phyloP scores from a whole-genome alignment of 2,797 vertebrate species.

The Danio albolineatus region DNA sequence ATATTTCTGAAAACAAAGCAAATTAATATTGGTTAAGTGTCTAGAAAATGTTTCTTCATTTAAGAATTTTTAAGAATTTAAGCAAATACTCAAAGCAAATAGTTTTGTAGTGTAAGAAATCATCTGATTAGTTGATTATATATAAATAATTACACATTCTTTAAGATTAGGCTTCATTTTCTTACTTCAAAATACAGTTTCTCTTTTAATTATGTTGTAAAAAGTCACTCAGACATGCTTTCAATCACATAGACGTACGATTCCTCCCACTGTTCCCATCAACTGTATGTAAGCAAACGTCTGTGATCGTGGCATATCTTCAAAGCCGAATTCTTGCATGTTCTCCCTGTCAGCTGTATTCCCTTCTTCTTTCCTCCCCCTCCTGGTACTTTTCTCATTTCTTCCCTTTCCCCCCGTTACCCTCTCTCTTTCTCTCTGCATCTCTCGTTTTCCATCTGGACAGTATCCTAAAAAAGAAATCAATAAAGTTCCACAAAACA shows the following conservation, averaged over 20 bases:
- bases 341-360: slow-evolving; percentile 8
- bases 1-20: too few relatives aligned
- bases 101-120: too few relatives aligned
- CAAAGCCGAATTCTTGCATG: slow-evolving; percentile 48
- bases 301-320: slow-evolving; percentile 37
- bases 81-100: too few relatives aligned
- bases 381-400: slow-evolving; percentile 25
- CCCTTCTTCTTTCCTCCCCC: slow-evolving; percentile 8
- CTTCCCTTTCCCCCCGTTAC: not conserved
- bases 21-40: too few relatives aligned
- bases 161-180: not conserved
- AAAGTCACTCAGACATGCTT: slow-evolving; percentile 10
- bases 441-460: slow-evolving; percentile 59
- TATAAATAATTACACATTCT: too few relatives aligned
- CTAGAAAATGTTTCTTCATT: too few relatives aligned
- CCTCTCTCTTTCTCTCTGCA: slow-evolving; percentile 35
- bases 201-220: not conserved
- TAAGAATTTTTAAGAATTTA: too few relatives aligned
- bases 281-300: slow-evolving; percentile 49
- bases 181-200: not conserved
- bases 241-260: slow-evolving; percentile 15
- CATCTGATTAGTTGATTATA: too few relatives aligned
- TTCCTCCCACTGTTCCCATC: slow-evolving; percentile 44
- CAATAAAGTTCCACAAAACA: slow-evolving; percentile 43
- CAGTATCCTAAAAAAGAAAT: slow-evolving; percentile 63